Base-by-base conservation (phyloP, 64 coral and sea anemone species). In the Stichodactyla helianthus region DNA sequence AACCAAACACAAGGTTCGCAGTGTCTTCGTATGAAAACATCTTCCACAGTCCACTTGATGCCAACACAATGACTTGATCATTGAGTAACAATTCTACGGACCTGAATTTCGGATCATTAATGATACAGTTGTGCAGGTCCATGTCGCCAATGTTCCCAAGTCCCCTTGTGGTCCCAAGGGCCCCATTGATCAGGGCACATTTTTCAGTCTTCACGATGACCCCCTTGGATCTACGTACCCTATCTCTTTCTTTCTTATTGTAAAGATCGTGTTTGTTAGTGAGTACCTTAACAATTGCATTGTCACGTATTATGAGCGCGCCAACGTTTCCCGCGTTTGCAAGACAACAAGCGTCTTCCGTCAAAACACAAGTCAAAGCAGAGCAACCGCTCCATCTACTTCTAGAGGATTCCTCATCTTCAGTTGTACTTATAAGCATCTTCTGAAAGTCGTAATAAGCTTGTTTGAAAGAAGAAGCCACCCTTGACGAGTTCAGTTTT, bases 361-460 rank as follows among this genome's bases (percentile, higher is more conserved):
- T 86, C 59, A 98, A 80, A 60, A 98, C 58, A 89, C 92, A 98
- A 84, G 95, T 98, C 61, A 98, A 82, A 50, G 92, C 95, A 51
- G 95, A 98, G 93, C 95, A 97, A 67, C 95, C 95, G 62, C 95
- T 97, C 95, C 95, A 93, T 60, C 95, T 65, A 60, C 78, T 88
- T 51, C 71, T 86, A 15, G 95, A 97, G 31, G 86, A 86, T 53
- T 97, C 95, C 57, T 93, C 92, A 9, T 89, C 71, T 51, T 82
- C 92, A 2, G 77, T 91, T 53, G 58, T 54, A 0, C 64, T 55
- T 10, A 93, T n/a, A 3, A 97, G 61, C 26, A 76, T 88, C 91
- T 97, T 91, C 79, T 93, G 85, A 23, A 88, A 93, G 78, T 87
- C 51, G 6, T 57, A 53, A 82, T 91, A 97, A 6, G 92, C 86